These are phyloP conservation scores for Panulirus ornatus DNA, from an alignment of 1,140 invertebrate genomes.

Conservation along the genomic window DNA sequence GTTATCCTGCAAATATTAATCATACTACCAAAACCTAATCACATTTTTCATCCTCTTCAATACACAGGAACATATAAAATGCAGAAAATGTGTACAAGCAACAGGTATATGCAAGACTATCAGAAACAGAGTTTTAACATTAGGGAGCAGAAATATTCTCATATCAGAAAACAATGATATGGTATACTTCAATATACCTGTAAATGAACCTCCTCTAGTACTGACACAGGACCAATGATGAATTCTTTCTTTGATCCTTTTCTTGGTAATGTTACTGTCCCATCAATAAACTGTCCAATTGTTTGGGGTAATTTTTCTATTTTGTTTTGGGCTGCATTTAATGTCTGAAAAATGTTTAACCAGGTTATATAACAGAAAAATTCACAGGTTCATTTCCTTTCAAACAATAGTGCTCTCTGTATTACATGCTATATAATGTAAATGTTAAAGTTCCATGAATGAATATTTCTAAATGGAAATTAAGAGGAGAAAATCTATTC, in stretches of 20 bases:
- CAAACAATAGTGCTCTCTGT: too few relatives aligned
- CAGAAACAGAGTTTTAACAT: too few relatives aligned
- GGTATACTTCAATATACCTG: conserved; percentile 78
- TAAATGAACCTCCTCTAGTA: conserved; percentile 92
- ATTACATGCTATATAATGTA: too few relatives aligned
- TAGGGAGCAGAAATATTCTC: conserved; percentile 38
- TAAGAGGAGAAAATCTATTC: too few relatives aligned
- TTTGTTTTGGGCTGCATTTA: conserved; percentile 94
- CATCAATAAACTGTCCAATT: conserved; percentile 72
- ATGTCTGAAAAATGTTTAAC: conserved; percentile 81
- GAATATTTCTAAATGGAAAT: too few relatives aligned
- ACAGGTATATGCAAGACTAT: too few relatives aligned
- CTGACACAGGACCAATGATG: conserved; percentile 74
- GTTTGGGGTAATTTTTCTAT: conserved; percentile 81
- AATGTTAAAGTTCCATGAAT: too few relatives aligned
- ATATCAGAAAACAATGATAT: conserved; percentile 20
- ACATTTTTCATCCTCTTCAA: background rate
- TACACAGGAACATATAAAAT: background rate
- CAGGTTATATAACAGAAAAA: too few relatives aligned
- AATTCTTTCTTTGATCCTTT: conserved; percentile 68
- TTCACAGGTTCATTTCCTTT: too few relatives aligned
- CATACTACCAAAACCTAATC: background rate
- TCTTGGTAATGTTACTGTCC: conserved; percentile 63
- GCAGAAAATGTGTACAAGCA: too few relatives aligned
- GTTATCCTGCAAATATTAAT: conserved; percentile 86